Base-by-base conservation (phyloP, 2,797 vertebrate genomes). In the Rhinichthys osculus region DNA sequence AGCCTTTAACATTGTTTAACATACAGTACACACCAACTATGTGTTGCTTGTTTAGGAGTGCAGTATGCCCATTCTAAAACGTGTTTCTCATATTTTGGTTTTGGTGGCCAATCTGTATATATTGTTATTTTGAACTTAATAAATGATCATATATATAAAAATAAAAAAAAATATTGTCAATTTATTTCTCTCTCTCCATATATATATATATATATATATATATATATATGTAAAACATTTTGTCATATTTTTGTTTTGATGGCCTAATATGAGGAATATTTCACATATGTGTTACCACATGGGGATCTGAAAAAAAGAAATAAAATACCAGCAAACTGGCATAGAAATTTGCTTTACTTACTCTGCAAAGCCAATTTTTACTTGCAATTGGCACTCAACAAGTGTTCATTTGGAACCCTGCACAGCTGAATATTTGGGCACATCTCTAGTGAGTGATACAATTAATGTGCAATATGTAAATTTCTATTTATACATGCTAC, bases 391-490 rank as follows among this genome's bases (percentile, higher is more conserved):
- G 30, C 4, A 0, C 11, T 66, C 38, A n/a, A 8, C 16, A 33
- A 67, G 42, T 50, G 64, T 69, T 67, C 17, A 67, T 81, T 81
- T 67, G 13, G 27, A 50, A 66, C 42, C 42, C 9, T 0, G 5
- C 0, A 1, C 42, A 69, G 44, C 19, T 52, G 64, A 50, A 81
- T 7, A 80, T 42, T 30, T 0, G 14, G 0, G n/a, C n/a, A 64
- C 4, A 19, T 47, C 42, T 67, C 40, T 33, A 80, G 30, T 67
- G 42, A 80, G 44, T 35, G 10, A 7, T 67, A 66, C 16, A 50
- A 81, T 69, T 23, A 50, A 67, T 67, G n/a, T 52, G 62, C 62
- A 81, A 67, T 33, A 80, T 30, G 42, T 33, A 47, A 14, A 50
- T 66, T 67, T 64, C 33, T 35, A 81, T 67, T 50, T 69, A 81